These are phyloP conservation scores for Eonycteris spelaea DNA, from an alignment of 2,113 vertebrate species.

Conservation along the genomic window DNA sequence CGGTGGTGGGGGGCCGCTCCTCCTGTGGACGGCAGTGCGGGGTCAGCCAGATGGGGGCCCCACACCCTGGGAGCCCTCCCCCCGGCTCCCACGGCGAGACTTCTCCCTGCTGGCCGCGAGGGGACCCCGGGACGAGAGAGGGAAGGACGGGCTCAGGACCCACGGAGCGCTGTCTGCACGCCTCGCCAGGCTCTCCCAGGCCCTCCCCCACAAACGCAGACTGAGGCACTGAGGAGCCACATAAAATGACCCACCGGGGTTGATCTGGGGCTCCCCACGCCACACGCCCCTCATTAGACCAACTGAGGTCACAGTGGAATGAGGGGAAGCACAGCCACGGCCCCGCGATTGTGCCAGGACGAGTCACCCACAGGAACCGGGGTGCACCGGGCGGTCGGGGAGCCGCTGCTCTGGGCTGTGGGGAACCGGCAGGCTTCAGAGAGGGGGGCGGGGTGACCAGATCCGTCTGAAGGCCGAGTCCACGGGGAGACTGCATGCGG, in stretches of 20 bases:
- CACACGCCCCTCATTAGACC: not conserved
- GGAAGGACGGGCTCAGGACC: fast-evolving
- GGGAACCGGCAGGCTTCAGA: not conserved
- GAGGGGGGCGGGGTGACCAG: not conserved
- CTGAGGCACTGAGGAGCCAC: not conserved
- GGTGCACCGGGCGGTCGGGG: not conserved
- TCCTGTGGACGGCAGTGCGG: slow-evolving; percentile 62
- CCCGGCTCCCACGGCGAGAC: not conserved
- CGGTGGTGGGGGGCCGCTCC: slow-evolving; percentile 80
- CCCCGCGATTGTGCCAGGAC: not conserved
- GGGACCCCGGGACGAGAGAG: not conserved
- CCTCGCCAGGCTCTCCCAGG: not conserved
- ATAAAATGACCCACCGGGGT: not conserved
- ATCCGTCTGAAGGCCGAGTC: too few relatives aligned
- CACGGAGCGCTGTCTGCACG: not conserved
- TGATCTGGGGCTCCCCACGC: not conserved
- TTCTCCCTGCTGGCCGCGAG: not conserved
- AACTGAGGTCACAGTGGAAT: not conserved
- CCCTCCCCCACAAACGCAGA: not conserved
- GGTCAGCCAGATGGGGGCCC: not conserved
- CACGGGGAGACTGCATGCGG: not conserved
- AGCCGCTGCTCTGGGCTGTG: not conserved
- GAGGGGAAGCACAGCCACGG: fast-evolving
- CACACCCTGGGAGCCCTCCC: not conserved
- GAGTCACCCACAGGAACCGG: not conserved